Evolutionary conservation across 2,113 vertebrate species (phyloP).

Genomic region (Perca flavescens): DNA sequence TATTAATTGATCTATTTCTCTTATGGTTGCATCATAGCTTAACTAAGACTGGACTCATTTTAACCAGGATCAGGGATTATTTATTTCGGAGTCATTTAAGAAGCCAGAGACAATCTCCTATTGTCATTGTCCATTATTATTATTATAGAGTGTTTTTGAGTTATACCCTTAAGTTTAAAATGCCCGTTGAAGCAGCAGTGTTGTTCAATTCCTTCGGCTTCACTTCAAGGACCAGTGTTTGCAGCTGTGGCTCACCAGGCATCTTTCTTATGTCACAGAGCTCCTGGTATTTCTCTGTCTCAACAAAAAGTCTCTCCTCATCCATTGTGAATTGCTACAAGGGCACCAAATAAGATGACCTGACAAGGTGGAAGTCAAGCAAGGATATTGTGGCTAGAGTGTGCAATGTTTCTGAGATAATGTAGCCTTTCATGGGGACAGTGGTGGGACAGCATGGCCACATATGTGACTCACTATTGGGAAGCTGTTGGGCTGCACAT

Average conservation of each 20-base stretch:
- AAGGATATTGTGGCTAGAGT: background rate
- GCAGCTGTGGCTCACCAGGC: constrained; percentile 54
- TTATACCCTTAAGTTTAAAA: background rate
- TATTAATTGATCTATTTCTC: background rate
- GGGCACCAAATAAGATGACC: constrained; percentile 39
- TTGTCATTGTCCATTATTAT: constrained; percentile 1
- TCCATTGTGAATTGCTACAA: constrained; percentile 48
- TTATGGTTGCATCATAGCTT: background rate
- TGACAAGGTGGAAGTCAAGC: constrained; percentile 33
- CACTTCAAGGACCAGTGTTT: constrained; percentile 13
- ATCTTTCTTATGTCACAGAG: constrained; percentile 23
- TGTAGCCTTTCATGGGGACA: constrained; percentile 29
- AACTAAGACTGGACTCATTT: background rate
- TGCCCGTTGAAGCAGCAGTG: constrained; percentile 4
- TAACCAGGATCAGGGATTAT: background rate
- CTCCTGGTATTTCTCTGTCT: constrained; percentile 43
- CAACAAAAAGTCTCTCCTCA: constrained; percentile 39
- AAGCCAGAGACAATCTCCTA: background rate
- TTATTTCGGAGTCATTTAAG: background rate
- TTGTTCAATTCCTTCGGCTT: constrained; percentile 29
- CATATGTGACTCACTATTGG: background rate
- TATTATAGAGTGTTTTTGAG: background rate
- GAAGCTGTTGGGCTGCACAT: background rate
- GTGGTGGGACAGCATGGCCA: background rate
- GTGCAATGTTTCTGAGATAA: constrained; percentile 18